Evolutionary conservation across 2,797 vertebrate genomes (phyloP).

Genomic region (Muscicapa comitata): DNA sequence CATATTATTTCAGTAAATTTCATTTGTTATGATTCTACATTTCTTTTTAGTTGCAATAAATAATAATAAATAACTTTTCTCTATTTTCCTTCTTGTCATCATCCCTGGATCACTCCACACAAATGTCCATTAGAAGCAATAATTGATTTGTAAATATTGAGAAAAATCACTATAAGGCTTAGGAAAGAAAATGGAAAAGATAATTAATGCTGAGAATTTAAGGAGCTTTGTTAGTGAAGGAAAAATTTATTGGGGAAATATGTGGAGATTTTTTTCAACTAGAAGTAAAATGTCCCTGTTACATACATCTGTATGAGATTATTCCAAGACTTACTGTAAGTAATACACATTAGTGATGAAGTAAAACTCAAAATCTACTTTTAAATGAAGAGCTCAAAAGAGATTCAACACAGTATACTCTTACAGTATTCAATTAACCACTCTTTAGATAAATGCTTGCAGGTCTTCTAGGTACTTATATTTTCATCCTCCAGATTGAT

Average conservation of each 20-base stretch:
- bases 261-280: not conserved
- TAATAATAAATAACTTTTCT: not conserved
- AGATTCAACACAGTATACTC: not conserved
- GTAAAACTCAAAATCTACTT: constrained; percentile 49
- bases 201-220: not conserved
- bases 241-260: not conserved
- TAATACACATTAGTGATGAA: not conserved
- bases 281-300: not conserved
- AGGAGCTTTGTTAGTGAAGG: not conserved
- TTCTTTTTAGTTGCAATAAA: not conserved
- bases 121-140: not conserved
- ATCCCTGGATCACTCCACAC: not conserved
- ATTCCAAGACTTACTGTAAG: not conserved
- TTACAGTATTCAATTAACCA: not conserved
- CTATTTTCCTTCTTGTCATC: not conserved
- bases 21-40: not conserved
- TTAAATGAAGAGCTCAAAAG: constrained; percentile 18
- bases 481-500: not conserved
- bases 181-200: not conserved
- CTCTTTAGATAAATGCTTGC: not conserved
- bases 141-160: not conserved
- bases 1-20: not conserved
- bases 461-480: not conserved
- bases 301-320: not conserved
- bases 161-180: not conserved